Evolutionary conservation across 2,113 vertebrate genomes (phyloP), one percentile per base, ranked within the genome.

Genomic region (Nothoprocta perdicaria): DNA sequence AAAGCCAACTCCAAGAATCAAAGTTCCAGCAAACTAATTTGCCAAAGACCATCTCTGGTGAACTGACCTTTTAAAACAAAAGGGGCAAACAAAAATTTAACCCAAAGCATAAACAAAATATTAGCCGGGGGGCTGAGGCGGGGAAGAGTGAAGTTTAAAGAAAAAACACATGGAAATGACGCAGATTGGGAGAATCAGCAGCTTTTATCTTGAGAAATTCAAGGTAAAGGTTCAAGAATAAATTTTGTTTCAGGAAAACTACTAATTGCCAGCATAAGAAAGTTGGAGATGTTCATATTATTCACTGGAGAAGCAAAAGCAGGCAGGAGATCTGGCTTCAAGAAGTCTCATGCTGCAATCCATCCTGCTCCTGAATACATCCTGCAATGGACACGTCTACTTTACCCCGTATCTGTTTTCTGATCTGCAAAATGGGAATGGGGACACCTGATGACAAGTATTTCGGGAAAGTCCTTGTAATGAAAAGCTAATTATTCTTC

Each of bases 31-130:
- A 57, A 78, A 35, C 1, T 58, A 68, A 86, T 26, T 89, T 6
- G 87, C 94, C 63, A 66, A 72, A 79, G 85, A 89, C 78, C 1
- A 83, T 4, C 62, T 45, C 22, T 14, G 40, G 60, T 29, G 88
- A 88, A 90, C 61, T 65, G 90, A 93, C 71, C 88, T 92, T 79
- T 11, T 68, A 80, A 22, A 96, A 75, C 63, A 78, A 35, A 74
- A 83, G 60, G 89, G 66, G 78, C 65, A 80, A 83, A 72, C 43
- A 84, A 61, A 35, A 48, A 89, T 46, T 68, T 58, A 79, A 90
- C 72, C 55, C 60, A 63, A 87, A 92, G 78, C 83, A 74, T 43
- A 89, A 95, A 86, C 72, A 94, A 43, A 87, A 5, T 14, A 58
- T 62, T 19, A 83, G 79, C 86, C 94, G 5, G 41, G 41, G 92